Evolutionary conservation across 2,797 vertebrate genomes (phyloP), one percentile per base, ranked within the genome.

Genomic region (Esox masquinongy): DNA sequence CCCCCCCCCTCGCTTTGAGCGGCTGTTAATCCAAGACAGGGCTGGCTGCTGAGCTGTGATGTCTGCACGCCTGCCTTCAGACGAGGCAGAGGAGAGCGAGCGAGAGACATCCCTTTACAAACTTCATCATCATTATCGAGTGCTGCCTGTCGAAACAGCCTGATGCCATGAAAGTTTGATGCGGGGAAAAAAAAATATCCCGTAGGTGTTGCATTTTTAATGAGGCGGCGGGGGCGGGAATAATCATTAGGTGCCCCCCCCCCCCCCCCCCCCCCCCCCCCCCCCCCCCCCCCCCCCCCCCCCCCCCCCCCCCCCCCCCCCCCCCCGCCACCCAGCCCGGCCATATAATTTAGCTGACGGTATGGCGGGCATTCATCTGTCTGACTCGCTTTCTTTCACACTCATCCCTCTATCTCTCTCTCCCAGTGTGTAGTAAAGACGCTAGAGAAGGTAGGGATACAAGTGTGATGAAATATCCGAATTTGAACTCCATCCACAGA

Each of bases 121-220:
- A 81, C 80, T 88, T 87, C 79, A 88, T 88, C 84, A 82, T 80
- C 64, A 31, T 78, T 75, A 67, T 69, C 24, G 56, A 51, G 68
- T 31, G 80, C 83, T 85, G 85, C 87, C 70, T 85, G 85, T 88
- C 70, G 73, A 88, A 78, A 83, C 86, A 70, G 87, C 84, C 86
- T 82, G 87, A 89, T 79, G 90, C 73, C 73, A 90, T 91, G 86
- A 91, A 92, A 91, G 85, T 90, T 91, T 91, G 86, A 93, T 91
- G 90, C 19, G 51, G 87, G 12, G 43, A 47, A 5, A 47, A 5
- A 47, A 88, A 90, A 92, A 92, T 89, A 90, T 92, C 90, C 87
- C 88, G 87, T 89, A 77, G 71, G 82, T 73, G 75, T 84, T 93
- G 90, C 86, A 92, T 92, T 90, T 92, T 92, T 90, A 92, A 90